These are phyloP conservation scores for Hipposideros larvatus DNA, from an alignment of 2,797 vertebrate species.

Conservation along the genomic window DNA sequence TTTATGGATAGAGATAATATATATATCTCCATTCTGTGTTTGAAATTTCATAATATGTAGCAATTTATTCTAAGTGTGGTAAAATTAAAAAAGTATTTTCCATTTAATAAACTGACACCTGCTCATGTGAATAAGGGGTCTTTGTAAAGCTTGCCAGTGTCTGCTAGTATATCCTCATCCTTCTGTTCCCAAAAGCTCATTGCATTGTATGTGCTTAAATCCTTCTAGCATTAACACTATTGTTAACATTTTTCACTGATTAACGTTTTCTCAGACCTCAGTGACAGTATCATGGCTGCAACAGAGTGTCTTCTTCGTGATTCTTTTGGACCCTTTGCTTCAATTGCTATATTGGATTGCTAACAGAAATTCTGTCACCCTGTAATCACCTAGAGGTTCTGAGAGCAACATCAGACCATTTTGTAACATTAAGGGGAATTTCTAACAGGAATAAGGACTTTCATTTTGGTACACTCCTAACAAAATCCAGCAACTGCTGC, in stretches of 20 bases:
- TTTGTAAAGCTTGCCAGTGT: conserved; percentile 25
- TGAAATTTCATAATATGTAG: background rate
- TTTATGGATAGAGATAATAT: background rate
- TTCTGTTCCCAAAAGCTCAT: conserved; percentile 25
- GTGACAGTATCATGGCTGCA: background rate
- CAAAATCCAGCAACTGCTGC: conserved; percentile 1
- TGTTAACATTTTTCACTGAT: background rate
- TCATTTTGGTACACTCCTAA: background rate
- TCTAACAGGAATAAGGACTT: conserved; percentile 50
- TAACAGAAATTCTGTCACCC: conserved; percentile 59
- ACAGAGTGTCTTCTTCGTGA: conserved; percentile 3
- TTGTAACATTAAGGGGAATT: conserved; percentile 54
- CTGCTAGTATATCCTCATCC: background rate
- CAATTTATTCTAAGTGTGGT: background rate
- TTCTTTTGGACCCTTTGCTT: conserved; percentile 56
- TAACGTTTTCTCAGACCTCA: background rate
- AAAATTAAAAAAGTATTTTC: background rate
- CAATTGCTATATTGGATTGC: conserved; percentile 26
- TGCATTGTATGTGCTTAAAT: background rate
- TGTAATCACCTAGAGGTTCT: conserved; percentile 20
- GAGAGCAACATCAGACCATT: conserved; percentile 48
- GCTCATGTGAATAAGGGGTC: conserved; percentile 4
- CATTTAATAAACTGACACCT: conserved; percentile 7
- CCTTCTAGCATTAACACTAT: background rate
- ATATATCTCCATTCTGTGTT: background rate